Evolutionary conservation across 2,113 vertebrate species (phyloP), one percentile per base, ranked within the genome.

Genomic region (Donacobius atricapilla): DNA sequence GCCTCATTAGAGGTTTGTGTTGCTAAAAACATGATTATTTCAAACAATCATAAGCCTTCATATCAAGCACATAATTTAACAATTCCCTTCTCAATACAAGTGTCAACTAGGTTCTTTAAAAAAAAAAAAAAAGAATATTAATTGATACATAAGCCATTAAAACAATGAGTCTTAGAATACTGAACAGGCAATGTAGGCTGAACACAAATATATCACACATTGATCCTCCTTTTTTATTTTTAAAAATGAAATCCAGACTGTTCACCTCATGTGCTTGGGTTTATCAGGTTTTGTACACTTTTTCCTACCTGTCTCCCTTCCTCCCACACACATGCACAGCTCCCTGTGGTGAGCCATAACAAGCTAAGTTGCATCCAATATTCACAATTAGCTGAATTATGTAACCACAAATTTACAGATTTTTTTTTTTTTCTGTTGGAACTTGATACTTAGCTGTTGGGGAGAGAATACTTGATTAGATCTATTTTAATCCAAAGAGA

Each of bases 1-100:
- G 76, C 37, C 76, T 93, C 68, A 95, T 96, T 94, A 94, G 81
- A 69, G 63, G n/a, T 76, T 87, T 88, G 51, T 90, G 65, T 81
- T 91, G 51, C 51, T 61, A 83, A 54, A 93, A 85, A 94, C 42
- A 80, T 54, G 33, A 83, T 83, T 93, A 87, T 87, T 94, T 75
- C 77, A 87, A 92, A 92, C 56, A 91, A 94, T 73, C 47, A 77
- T 39, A 91, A 85, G 61, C 45, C 31, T 79, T 95, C 82, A 30
- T 53, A 87, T 71, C 42, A 79, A 93, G 39, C 33, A 79, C 42
- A n/a, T 35, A 53, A 77, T 87, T 94, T 58, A 93, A 93, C 63
- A 66, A 69, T 69, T 91, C 33, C 51, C 24, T 68, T 86, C 47
- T 77, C 58, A 64, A 85, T 39, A 66, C 23, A 65, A 87, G 15